Evolutionary conservation across 2,888 invertebrate species (phyloP), one percentile per base, ranked within the genome.

Genomic region (Ophion slaviceki): DNA sequence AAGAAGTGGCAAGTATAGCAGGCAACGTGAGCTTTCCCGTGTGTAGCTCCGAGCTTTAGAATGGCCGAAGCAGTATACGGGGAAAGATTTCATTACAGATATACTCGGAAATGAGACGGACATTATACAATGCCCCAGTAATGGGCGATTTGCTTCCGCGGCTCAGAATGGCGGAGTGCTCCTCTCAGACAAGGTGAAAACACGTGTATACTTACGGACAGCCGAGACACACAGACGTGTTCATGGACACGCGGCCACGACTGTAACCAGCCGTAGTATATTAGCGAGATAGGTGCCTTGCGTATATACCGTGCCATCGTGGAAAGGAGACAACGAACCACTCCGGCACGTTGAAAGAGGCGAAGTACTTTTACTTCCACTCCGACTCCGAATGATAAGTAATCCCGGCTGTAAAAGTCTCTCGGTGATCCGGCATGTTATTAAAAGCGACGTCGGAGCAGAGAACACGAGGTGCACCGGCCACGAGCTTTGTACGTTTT

Each of bases 31-130:
- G 53, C 53, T 53, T 53, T 53, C 53, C 62, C n/a, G 24, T 68
- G 40, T 47, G 75, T 75, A 45, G 47, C 71, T 61, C 36, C 62
- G 53, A 75, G 20, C 59, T 76, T 47, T 61, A 47, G 40, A 28
- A 64, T 71, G 28, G 14, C 28, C 75, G 64, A 28, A 67, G 67
- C 53, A 74, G 66, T 71, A 71, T 75, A 67, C 70, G 70, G 80
- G 86, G 85, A 88, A 90, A 92, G 92, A 92, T 92, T 91, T 90
- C 91, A 92, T 92, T 92, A 92, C 90, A 91, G 92, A 92, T 92
- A 92, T 90, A 91, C 86, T 86, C 85, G 89, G 89, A 89, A 91
- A 91, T 90, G 90, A 91, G 90, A 89, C 87, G 88, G 89, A 88
- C 90, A 87, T 89, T 87, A 87, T 86, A 89, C 90, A 90, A 88